Conservation (phyloP, 2,113 vertebrate species). For the Phainopepla nitens region DNA sequence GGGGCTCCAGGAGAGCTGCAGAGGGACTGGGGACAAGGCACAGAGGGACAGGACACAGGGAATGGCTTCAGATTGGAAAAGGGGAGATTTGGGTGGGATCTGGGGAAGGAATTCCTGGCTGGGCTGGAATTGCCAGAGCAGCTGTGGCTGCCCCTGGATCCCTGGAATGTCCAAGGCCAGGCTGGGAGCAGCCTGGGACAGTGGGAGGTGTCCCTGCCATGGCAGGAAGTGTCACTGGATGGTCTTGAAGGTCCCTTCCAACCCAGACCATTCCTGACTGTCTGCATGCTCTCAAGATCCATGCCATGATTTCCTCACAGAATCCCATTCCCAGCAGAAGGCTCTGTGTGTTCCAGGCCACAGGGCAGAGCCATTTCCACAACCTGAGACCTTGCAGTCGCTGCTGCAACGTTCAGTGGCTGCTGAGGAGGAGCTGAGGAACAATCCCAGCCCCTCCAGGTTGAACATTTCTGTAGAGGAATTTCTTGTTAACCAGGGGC, state of each 20-base stretch:
- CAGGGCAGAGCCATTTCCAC: not conserved
- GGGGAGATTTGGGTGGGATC: too few species aligned
- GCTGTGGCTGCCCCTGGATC: not conserved
- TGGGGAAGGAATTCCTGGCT: not conserved
- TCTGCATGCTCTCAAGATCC: too few species aligned
- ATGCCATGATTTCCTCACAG: fast-evolving
- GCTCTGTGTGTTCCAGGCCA: fast-evolving
- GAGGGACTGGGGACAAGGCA: too few species aligned
- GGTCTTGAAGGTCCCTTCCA: fast-evolving
- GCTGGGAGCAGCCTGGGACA: fast-evolving
- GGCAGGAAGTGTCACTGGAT: not conserved
- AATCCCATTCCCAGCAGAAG: not conserved
- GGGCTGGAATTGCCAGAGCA: not conserved
- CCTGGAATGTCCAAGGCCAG: not conserved
- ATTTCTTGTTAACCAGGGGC: too few species aligned
- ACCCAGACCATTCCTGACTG: not conserved
- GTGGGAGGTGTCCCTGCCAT: not conserved
- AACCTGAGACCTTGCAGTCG: not conserved
- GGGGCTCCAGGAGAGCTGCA: too few species aligned
- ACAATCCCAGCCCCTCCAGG: not conserved
- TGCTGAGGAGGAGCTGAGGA: not conserved
- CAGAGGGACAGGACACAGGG: not conserved
- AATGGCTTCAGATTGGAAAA: too few species aligned
- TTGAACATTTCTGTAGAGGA: too few species aligned
- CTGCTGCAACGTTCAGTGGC: fast-evolving